A percentile compares a stretch with the other conserved stretches of the same genome.
These are phyloP conservation scores for Remorina albescens DNA, from an alignment of 2,797 vertebrate species.

Conservation along the genomic window DNA sequence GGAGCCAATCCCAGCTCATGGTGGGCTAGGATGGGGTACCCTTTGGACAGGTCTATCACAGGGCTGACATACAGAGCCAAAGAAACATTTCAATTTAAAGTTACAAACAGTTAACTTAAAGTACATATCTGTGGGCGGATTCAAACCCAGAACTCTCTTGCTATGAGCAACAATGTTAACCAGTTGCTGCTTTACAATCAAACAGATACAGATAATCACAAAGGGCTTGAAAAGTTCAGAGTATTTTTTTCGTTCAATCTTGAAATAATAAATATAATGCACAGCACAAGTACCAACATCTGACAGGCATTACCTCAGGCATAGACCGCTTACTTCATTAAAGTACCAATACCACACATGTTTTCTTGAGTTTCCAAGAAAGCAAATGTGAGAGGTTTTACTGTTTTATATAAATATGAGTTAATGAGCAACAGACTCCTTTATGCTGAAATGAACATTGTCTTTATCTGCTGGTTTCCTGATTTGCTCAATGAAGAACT, in stretches of 20 bases:
- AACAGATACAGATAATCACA: conserved; percentile 2
- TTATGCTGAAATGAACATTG: not conserved
- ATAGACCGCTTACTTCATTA: not conserved
- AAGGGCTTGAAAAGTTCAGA: not conserved
- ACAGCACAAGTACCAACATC: not conserved
- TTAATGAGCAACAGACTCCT: not conserved
- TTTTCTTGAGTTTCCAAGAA: conserved; percentile 17
- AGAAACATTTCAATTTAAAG: no score
- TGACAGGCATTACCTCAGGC: no score
- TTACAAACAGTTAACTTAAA: no score
- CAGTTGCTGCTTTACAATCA: not conserved
- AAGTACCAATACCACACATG: not conserved
- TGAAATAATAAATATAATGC: not conserved
- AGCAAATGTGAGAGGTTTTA: not conserved
- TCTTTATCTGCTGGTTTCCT: conserved; percentile 38
- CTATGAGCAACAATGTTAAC: no score
- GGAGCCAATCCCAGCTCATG: no score
- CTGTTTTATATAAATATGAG: not conserved
- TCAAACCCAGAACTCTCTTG: no score
- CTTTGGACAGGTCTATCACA: no score
- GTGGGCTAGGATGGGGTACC: no score
- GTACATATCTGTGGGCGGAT: no score
- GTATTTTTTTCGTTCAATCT: not conserved
- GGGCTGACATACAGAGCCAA: no score
- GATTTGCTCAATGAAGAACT: conserved; percentile 53